A percentile compares a stretch with the other conserved stretches of the same genome.
phyloP scores from a whole-genome alignment of 2,797 vertebrate genomes.

The Clangula hyemalis region DNA sequence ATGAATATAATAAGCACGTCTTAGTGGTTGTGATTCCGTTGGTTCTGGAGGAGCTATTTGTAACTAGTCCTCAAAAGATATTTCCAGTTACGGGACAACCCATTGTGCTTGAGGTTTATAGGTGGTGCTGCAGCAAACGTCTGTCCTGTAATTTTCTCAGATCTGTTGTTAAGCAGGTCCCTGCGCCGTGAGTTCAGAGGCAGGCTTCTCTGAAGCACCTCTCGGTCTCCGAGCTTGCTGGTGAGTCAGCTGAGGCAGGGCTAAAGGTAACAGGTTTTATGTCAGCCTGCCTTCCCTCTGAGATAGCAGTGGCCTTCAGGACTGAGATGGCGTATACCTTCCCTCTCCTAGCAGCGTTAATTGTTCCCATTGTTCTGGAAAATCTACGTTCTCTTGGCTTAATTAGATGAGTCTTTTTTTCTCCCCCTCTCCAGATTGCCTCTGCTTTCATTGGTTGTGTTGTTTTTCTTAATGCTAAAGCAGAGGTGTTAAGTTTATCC shows the following conservation, averaged over 20 bases:
- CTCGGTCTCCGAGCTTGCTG: not conserved
- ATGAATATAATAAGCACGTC: not conserved
- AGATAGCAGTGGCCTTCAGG: not conserved
- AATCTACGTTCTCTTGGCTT: not conserved
- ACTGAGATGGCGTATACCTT: not conserved
- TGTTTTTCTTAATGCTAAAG: conserved; percentile 21
- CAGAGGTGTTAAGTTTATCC: conserved; percentile 45
- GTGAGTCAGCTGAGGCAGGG: conserved; percentile 18
- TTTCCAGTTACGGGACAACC: not conserved
- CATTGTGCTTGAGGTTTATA: not conserved
- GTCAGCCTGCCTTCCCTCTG: not conserved
- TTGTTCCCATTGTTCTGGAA: not conserved
- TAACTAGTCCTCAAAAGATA: not conserved
- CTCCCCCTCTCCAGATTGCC: not conserved
- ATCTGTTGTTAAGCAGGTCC: not conserved
- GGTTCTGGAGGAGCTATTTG: not conserved
- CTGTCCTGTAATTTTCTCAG: conserved; percentile 5
- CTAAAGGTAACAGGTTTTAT: not conserved
- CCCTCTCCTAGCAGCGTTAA: not conserved
- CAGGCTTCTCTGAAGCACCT: not conserved
- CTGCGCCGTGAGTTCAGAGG: not conserved
- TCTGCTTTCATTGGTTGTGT: not conserved
- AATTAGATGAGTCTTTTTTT: not conserved
- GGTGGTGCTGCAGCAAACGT: not conserved
- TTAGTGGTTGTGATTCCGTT: not conserved